A percentile compares a stretch with the other conserved stretches of the same genome.
Evolutionary conservation across 2,113 vertebrate genomes (phyloP).

Genomic region (Gobiocypris rarus): DNA sequence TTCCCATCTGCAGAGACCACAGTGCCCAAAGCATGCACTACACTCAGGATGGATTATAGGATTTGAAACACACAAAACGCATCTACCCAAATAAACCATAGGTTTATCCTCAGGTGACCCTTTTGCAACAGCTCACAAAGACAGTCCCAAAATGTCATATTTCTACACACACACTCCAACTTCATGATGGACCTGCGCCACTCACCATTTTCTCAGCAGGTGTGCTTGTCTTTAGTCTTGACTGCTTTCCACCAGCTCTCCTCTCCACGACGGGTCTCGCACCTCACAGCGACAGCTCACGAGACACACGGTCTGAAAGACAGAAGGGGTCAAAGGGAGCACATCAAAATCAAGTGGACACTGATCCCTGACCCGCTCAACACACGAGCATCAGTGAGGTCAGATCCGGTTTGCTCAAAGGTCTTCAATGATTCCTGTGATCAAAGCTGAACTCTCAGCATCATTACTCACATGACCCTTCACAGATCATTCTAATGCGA

Average conservation of each 20-base stretch:
- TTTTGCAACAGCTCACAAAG: background rate
- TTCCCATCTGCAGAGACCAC: background rate
- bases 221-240: slow-evolving; percentile 27
- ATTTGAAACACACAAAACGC: background rate
- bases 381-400: background rate
- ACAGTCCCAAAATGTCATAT: background rate
- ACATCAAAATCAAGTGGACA: background rate
- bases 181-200: no score
- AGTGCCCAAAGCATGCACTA: background rate
- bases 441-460: no score
- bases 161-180: no score
- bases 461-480: no score
- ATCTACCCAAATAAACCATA: background rate
- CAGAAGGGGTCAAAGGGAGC: background rate
- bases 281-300: slow-evolving; percentile 11
- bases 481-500: no score
- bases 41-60: background rate
- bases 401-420: background rate
- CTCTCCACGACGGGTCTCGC: slow-evolving; percentile 5
- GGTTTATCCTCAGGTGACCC: background rate
- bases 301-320: background rate
- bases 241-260: slow-evolving; percentile 35
- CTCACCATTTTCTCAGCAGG: slow-evolving; percentile 34
- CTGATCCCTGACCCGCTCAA: background rate
- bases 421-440: no score